Evolutionary conservation across 2,888 invertebrate genomes (phyloP), one percentile per base, ranked within the genome.

Genomic region (Agapostemon virescens): DNA sequence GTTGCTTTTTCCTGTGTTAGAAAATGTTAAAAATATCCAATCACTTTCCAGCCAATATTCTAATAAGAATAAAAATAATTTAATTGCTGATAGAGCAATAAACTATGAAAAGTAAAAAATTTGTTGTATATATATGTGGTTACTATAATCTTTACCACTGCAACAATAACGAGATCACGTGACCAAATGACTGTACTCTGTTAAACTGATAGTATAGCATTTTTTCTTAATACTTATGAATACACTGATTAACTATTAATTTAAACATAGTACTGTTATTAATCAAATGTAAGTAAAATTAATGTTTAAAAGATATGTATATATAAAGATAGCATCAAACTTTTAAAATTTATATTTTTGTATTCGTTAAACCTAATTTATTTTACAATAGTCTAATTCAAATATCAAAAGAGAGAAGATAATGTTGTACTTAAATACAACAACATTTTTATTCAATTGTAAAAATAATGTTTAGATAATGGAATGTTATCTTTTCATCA

Each of bases 121-220:
- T 76, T 78, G 63, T 69, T 36, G 42, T n/a, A 11, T 49, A 2
- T 67, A 15, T 42, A n/a, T 30, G 64, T 77, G 74, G 66, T 78
- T 71, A 78, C 58, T 74, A 77, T 36, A 11, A 69, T 82, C 72
- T 78, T 73, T 71, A 58, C 64, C 63, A 82, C 74, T 77, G 61
- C 72, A 30, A 82, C 63, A 49, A 30, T 73, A 52, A 45, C 38
- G n/a, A 20, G 70, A 64, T 81, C 82, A 81, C 81, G 73, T 81
- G 82, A 82, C 55, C 67, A 33, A 36, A 30, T 42, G 36, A 42
- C 42, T 45, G 45, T 68, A 40, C 40, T 36, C 38, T 33, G 26
- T 74, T 52, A 33, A 64, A 23, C 40, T 76, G 17, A 80, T 49
- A 75, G 58, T 30, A 58, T 2, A 33, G 4, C 11, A 33, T n/a